These are phyloP conservation scores for Emys orbicularis DNA, from an alignment of 2,797 vertebrate species.

Conservation along the genomic window DNA sequence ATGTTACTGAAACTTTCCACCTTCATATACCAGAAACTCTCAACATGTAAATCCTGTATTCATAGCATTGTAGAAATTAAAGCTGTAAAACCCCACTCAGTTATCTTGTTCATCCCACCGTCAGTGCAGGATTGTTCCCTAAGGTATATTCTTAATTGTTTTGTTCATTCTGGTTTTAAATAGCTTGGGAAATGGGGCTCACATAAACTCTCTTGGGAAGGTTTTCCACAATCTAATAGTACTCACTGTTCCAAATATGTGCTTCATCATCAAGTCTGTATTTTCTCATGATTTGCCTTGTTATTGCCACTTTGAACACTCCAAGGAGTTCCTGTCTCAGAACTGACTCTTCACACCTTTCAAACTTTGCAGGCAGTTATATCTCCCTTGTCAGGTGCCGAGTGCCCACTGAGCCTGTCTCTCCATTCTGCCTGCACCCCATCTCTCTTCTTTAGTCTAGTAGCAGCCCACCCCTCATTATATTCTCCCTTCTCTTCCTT, in stretches of 20 bases:
- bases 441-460: background rate
- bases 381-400: accelerated
- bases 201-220: background rate
- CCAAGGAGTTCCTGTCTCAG: background rate
- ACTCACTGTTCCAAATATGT: background rate
- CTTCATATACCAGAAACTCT: background rate
- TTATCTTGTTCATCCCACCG: background rate
- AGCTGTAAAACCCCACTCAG: background rate
- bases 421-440: background rate
- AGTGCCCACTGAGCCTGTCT: background rate
- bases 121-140: background rate
- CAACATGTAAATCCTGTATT: background rate
- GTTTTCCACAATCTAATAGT: background rate
- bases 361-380: background rate
- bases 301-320: background rate
- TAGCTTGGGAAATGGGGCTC: background rate
- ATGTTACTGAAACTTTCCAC: background rate
- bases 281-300: background rate
- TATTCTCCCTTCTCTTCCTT: background rate
- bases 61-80: background rate
- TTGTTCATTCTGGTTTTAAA: background rate
- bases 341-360: background rate
- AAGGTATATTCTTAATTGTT: background rate
- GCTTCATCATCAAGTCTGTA: background rate
- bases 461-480: background rate